Evolutionary conservation across 2,797 vertebrate species (phyloP).

Genomic region (Tolypeutes matacus): DNA sequence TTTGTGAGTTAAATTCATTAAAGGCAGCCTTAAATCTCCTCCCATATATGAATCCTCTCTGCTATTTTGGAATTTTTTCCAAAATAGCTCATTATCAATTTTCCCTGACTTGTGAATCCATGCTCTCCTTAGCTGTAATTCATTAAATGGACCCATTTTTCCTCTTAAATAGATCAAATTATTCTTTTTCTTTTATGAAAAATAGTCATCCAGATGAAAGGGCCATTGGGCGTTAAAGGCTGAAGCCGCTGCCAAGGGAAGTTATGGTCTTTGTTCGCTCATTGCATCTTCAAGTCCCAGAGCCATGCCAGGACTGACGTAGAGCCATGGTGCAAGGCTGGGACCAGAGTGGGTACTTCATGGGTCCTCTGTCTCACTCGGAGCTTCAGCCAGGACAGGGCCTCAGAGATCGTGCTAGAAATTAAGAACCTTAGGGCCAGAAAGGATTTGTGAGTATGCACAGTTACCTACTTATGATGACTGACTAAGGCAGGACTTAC

Average conservation of each 20-base stretch:
- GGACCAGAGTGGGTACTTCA: neutral
- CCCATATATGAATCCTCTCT: neutral
- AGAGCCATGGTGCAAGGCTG: neutral
- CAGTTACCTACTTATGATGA: neutral
- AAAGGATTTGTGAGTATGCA: neutral
- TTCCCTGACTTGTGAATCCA: neutral
- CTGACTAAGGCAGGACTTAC: neutral
- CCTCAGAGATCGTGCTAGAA: neutral
- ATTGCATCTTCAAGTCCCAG: neutral
- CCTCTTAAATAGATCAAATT: neutral
- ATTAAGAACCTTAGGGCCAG: neutral
- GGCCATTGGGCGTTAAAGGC: neutral
- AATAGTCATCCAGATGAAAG: neutral
- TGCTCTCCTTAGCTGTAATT: neutral
- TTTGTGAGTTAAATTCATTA: neutral
- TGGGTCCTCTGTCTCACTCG: neutral
- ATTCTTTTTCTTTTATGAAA: constrained; percentile 51
- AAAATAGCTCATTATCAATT: no score
- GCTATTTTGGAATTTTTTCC: neutral
- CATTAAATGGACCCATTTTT: neutral
- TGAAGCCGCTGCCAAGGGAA: neutral
- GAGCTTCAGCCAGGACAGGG: neutral
- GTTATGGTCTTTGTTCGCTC: neutral
- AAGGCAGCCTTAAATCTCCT: neutral
- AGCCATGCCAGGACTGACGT: neutral